Conservation (phyloP, 2,113 vertebrate species). For the Protobothrops flavoviridis region DNA sequence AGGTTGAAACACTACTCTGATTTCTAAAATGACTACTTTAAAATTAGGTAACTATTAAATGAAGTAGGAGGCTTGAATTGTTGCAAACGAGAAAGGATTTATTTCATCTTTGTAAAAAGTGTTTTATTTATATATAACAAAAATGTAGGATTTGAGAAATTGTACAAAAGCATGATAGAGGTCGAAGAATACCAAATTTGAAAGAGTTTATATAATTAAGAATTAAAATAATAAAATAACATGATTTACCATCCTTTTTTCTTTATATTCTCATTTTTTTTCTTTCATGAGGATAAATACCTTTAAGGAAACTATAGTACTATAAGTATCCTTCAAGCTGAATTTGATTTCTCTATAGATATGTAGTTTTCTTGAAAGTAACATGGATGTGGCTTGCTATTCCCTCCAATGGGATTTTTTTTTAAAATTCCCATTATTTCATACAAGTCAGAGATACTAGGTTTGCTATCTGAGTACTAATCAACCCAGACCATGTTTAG, state of each 20-base stretch:
- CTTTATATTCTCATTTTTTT: not conserved
- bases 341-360: not conserved
- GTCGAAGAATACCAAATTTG: not conserved
- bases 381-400: not conserved
- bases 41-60: conserved; percentile 34
- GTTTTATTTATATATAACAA: not conserved
- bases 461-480: not conserved
- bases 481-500: not conserved
- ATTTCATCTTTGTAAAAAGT: not conserved
- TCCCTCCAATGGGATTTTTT: not conserved
- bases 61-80: not conserved
- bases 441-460: not conserved
- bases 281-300: not conserved
- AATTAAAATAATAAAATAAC: not conserved
- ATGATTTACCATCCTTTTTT: not conserved
- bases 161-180: not conserved
- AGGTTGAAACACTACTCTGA: conserved; percentile 81
- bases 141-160: not conserved
- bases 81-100: not conserved
- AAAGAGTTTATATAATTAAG: not conserved
- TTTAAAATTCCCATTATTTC: not conserved
- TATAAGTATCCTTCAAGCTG: not conserved
- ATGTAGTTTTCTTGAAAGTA: not conserved
- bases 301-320: not conserved
- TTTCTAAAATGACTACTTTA: conserved; percentile 64